Conservation (phyloP, 2,888 invertebrate genomes). For the Muscina levida region DNA sequence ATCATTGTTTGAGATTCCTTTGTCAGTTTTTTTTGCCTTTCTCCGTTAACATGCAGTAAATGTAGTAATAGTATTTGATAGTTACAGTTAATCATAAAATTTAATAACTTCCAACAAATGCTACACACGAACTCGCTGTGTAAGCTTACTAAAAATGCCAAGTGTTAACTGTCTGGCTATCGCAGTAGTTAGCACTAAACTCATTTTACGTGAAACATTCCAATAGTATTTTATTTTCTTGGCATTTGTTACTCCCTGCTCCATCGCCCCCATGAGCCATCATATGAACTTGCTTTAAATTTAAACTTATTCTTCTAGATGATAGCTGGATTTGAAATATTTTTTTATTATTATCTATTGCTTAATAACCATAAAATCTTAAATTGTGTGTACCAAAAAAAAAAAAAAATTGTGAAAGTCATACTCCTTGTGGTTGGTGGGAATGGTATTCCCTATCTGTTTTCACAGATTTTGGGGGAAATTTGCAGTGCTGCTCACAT, state of each 20-base stretch:
- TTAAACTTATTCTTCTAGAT: not conserved
- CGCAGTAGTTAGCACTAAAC: conserved; percentile 21
- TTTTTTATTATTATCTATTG: conserved; percentile 45
- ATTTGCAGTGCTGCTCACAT: not conserved
- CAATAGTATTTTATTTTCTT: conserved; percentile 62
- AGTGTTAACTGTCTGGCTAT: conserved; percentile 1
- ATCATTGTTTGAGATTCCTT: not conserved
- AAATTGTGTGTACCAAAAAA: conserved; percentile 62
- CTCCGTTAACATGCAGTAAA: conserved; percentile 26
- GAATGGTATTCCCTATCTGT: not conserved
- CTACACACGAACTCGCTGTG: not conserved
- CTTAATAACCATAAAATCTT: conserved; percentile 64
- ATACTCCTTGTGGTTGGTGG: conserved; percentile 27
- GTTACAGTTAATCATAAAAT: conserved; percentile 65
- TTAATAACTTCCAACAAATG: conserved; percentile 63
- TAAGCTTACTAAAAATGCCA: too few relatives aligned
- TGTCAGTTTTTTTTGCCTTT: conserved; percentile 1
- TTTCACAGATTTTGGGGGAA: not conserved
- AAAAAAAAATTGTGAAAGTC: conserved; percentile 36
- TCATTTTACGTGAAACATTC: conserved; percentile 26
- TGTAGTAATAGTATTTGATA: conserved; percentile 49
- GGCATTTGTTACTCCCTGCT: conserved; percentile 30
- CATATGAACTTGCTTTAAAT: conserved; percentile 48
- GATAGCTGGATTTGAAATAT: not conserved
- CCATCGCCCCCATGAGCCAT: conserved; percentile 15